Evolutionary conservation across 2,113 vertebrate genomes (phyloP), one percentile per base, ranked within the genome.

Genomic region (Cranoglanis bouderius): DNA sequence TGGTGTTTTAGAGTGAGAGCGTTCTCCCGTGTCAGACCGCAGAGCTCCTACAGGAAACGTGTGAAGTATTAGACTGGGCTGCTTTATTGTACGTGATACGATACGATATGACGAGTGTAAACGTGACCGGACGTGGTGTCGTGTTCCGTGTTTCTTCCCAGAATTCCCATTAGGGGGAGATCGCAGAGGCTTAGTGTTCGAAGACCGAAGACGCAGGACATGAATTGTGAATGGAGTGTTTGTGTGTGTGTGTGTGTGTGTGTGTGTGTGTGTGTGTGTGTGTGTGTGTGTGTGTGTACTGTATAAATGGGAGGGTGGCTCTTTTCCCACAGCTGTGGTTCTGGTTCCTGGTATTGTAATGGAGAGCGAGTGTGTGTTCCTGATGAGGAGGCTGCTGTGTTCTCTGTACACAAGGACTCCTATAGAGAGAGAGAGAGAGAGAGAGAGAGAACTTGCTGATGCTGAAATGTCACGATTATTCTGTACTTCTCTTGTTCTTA

Each of bases 291-390:
- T 51, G 86, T 65, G 14, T 19, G 4, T n/a, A 49, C n/a, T 40
- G 8, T 85, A 84, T 49, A 46, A 70, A 82, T 35, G 18, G 84
- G 63, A 24, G 84, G 63, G 43, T 21, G 32, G 35, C 21, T 59
- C 82, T 40, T 32, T 16, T 38, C 46, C 35, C 38, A 53, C 55
- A 38, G 53, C 40, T 85, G 10, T 29, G 51, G 43, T 70, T 72
- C 63, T 74, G 84, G 65, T 85, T 85, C 84, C 84, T 85, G 84
- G 63, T 53, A 85, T 85, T 85, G 84, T 85, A 24, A 57, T 57
- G n/a, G 80, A 57, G 80, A 57, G 16, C 9, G n/a, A 35, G 84
- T 85, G 65, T 74, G 46, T 74, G 84, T 85, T 85, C 65, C 43
- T 82, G 3, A 57, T 82, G 53, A 57, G 53, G 53, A 82, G 51